These are phyloP conservation scores for Microplitis deprimator DNA, from an alignment of 2,888 invertebrate species.

Conservation along the genomic window DNA sequence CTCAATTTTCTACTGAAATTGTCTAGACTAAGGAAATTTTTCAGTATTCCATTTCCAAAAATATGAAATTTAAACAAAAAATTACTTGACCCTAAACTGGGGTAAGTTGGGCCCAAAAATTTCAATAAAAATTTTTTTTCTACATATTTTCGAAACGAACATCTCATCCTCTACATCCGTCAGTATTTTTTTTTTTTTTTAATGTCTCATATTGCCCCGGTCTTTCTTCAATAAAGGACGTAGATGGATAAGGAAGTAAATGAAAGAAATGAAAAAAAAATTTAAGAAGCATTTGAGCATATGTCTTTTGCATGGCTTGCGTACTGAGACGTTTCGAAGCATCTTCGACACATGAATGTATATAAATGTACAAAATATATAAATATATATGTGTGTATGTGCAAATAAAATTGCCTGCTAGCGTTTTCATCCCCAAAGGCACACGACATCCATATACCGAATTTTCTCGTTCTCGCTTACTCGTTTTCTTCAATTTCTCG, in stretches of 20 bases:
- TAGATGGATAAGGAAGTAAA: constrained; percentile 30
- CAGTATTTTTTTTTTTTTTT: not conserved
- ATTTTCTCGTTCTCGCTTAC: constrained; percentile 38
- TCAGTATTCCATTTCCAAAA: too few species aligned
- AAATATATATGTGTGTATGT: not conserved
- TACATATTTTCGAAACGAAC: too few species aligned
- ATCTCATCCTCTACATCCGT: too few species aligned
- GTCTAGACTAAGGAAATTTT: too few species aligned
- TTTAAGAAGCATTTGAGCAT: constrained; percentile 66
- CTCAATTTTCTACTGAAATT: too few species aligned
- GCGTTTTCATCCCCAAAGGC: constrained; percentile 58
- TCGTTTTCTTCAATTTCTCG: constrained; percentile 36
- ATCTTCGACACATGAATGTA: constrained; percentile 31
- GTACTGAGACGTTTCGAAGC: constrained; percentile 49
- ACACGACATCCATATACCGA: constrained; percentile 21
- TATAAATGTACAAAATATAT: not conserved
- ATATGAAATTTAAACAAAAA: too few species aligned
- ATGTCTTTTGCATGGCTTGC: constrained; percentile 60
- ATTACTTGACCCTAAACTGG: too few species aligned
- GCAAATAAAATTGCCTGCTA: constrained; percentile 46
- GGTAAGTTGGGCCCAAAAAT: too few species aligned
- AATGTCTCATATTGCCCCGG: not conserved
- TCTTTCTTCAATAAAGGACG: constrained; percentile 1
- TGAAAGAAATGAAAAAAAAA: constrained; percentile 50
- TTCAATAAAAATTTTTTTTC: too few species aligned